phyloP scores from a whole-genome alignment of 2,888 invertebrate genomes.

The Rhopalosiphum nymphaeae region DNA sequence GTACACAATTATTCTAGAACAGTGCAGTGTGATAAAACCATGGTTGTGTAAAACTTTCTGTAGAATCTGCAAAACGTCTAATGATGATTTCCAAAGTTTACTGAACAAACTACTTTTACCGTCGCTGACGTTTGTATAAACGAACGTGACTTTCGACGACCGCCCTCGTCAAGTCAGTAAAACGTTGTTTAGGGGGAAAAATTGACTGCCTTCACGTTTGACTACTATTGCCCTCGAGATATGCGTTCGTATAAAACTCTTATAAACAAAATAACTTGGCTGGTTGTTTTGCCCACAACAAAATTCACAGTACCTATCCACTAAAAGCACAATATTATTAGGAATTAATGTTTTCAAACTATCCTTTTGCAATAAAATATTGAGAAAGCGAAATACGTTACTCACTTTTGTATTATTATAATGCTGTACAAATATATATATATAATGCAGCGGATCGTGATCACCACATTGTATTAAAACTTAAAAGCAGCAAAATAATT shows the following conservation, averaged over 20 bases:
- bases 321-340: slow-evolving; percentile 10
- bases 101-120: slow-evolving; percentile 19
- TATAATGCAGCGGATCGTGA: not conserved
- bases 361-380: not conserved
- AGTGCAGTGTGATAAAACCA: not conserved
- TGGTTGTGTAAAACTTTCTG: slow-evolving; percentile 14
- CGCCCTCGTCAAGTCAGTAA: not conserved
- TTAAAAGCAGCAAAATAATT: not conserved
- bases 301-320: slow-evolving; percentile 3
- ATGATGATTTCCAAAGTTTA: slow-evolving; percentile 53
- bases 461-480: not conserved
- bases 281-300: not conserved
- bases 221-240: slow-evolving; percentile 33
- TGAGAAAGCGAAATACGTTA: not conserved
- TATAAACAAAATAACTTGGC: slow-evolving; percentile 37
- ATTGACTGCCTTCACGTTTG: not conserved
- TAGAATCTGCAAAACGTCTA: slow-evolving; percentile 43
- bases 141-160: slow-evolving; percentile 25
- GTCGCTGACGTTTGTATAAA: slow-evolving; percentile 28
- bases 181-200: not conserved
- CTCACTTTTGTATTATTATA: not conserved
- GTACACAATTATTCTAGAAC: not conserved
- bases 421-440: not conserved
- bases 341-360: not conserved
- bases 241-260: slow-evolving; percentile 9